phyloP scores from a whole-genome alignment of 2,113 vertebrate species.

The Mugil cephalus region DNA sequence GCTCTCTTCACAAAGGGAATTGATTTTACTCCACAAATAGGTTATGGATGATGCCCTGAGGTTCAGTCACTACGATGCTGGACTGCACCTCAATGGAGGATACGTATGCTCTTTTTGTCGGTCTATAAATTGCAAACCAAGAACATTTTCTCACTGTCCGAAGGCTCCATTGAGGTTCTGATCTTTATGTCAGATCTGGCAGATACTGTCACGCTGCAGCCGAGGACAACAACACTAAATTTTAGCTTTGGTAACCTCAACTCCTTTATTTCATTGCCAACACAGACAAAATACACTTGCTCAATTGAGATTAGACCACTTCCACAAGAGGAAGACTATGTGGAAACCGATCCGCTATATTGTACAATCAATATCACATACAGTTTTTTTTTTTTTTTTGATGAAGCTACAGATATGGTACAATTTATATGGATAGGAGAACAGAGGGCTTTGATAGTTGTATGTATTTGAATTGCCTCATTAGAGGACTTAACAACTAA shows the following conservation, averaged over 20 bases:
- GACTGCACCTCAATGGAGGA: conserved; percentile 25
- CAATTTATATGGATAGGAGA: no score
- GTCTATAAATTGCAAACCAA: conserved; percentile 6
- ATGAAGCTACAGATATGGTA: no score
- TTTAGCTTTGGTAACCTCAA: conserved; percentile 13
- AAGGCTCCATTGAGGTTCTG: background rate
- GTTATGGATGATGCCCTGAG: conserved; percentile 67
- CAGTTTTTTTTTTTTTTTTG: no score
- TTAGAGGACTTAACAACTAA: no score
- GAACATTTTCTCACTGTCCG: background rate
- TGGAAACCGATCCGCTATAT: no score
- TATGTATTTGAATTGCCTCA: no score
- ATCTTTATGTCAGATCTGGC: conserved; percentile 28
- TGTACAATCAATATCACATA: no score
- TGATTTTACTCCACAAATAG: conserved; percentile 72
- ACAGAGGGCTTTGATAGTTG: no score
- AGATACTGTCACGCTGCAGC: conserved; percentile 3
- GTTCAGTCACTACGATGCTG: conserved; percentile 50
- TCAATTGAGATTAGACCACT: background rate
- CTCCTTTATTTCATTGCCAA: conserved; percentile 10
- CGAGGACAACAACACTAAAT: conserved; percentile 15
- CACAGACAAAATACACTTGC: conserved; percentile 21
- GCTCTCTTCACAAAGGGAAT: conserved; percentile 62
- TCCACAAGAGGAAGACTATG: background rate
- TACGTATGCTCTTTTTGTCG: conserved; percentile 19